Base-by-base conservation (phyloP, 30 jellyfish, hydroid and myxozoan genomes). In the Pseudorhiza aurosa region DNA sequence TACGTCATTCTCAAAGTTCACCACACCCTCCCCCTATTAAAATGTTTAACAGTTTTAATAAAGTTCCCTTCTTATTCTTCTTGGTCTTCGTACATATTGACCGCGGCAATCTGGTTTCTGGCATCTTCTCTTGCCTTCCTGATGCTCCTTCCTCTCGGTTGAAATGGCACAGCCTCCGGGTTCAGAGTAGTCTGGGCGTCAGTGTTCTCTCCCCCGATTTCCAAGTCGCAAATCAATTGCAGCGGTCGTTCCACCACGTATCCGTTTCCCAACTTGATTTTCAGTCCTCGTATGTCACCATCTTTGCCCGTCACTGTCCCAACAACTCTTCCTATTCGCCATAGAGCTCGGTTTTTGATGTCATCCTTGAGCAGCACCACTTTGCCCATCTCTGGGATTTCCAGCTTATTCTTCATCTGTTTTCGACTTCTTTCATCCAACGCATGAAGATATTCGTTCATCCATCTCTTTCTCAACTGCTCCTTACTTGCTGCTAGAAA, bases 291-390 rank as follows among this genome's bases (percentile, higher is more conserved):
- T 46, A 68, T 46, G 10, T 3, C 71, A 12, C 73, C 79, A 58
- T 81, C 93, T 71, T n/a, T 45, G 19, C 65, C 85, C 1, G n/a
- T 45, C 56, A 65, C 53, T 53, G 12, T 26, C 18, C 47, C 60
- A 18, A 51, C 49, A 35, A 81, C 72, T 56, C 81, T 60, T 43
- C 95, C 95, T 6, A 83, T 32, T 42, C 50, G 33, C 88, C 87
- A 74, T 12, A 27, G 69, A 10, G 82, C 82, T 39, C 58, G 42
- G 30, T 50, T 74, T 47, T 71, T 69, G 30, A 18, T 46, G 22
- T 83, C 88, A 1, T 72, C 95, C 63, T 83, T 83, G 25, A 83
- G 68, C 31, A 83, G 51, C 64, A 83, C 95, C 8, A 83, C 82
- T 4, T 37, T 60, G 30, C 72, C 95, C 27, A 29, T 62, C 14